Percentiles rank a stretch among this genome's conserved stretches.
Evolutionary conservation across 2,888 invertebrate genomes (phyloP).

Genomic region (Synanthedon vespiformis): DNA sequence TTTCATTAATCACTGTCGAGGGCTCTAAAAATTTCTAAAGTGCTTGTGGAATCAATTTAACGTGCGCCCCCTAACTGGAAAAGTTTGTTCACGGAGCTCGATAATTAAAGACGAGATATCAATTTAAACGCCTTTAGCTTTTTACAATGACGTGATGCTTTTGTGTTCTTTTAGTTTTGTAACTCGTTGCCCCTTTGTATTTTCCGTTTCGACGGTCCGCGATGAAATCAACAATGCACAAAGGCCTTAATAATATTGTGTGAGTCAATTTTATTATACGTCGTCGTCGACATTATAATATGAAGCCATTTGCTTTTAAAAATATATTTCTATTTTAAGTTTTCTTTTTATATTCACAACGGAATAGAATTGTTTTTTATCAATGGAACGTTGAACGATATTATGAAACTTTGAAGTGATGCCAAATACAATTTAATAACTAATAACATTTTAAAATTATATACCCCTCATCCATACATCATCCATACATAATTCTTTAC

Average conservation of each 20-base stretch:
- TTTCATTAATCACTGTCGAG: conserved; percentile 67
- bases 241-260: not conserved
- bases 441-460: too few species aligned
- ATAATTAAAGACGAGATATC: conserved; percentile 61
- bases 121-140: conserved; percentile 34
- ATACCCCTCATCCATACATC: too few species aligned
- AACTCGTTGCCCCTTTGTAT: not conserved
- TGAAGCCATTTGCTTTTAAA: not conserved
- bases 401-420: not conserved
- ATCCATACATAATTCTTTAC: too few species aligned
- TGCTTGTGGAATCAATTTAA: conserved; percentile 63
- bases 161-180: not conserved
- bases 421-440: too few species aligned
- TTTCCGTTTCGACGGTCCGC: not conserved
- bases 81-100: conserved; percentile 39
- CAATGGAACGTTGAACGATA: not conserved
- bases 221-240: not conserved
- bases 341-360: not conserved
- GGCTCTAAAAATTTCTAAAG: conserved; percentile 60
- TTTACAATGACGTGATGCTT: conserved; percentile 3
- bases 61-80: conserved; percentile 44
- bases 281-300: not conserved
- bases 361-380: not conserved
- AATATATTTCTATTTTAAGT: not conserved
- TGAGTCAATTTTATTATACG: not conserved